Evolutionary conservation across 2,113 vertebrate genomes (phyloP).

Genomic region (Emydura subglobosa): DNA sequence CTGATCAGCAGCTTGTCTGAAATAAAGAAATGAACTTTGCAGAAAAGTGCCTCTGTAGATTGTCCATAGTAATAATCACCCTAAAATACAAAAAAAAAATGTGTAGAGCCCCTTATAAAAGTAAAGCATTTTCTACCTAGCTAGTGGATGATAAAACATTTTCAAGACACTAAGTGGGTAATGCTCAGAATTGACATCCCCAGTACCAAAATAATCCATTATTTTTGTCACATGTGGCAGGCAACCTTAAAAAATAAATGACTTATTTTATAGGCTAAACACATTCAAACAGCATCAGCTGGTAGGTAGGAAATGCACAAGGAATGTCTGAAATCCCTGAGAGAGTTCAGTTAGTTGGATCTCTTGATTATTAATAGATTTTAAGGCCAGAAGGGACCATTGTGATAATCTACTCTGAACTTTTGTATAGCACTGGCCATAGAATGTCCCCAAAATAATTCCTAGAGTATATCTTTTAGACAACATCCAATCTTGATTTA

Average conservation of each 20-base stretch:
- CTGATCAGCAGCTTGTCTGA: neutral
- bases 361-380: neutral
- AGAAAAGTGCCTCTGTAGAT: neutral
- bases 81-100: too few relatives aligned
- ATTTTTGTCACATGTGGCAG: conserved; percentile 5
- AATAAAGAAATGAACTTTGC: neutral
- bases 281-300: conserved; percentile 5
- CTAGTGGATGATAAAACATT: neutral
- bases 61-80: neutral
- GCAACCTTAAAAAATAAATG: neutral
- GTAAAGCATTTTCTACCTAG: neutral
- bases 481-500: too few relatives aligned
- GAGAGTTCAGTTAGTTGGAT: neutral
- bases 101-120: neutral
- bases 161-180: neutral
- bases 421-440: too few relatives aligned
- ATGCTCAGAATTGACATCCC: neutral
- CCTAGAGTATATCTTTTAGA: too few relatives aligned
- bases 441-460: too few relatives aligned
- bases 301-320: conserved; percentile 10
- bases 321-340: neutral
- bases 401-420: too few relatives aligned
- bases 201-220: neutral
- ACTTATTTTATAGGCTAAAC: neutral
- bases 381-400: too few relatives aligned